Evolutionary conservation across 2,888 invertebrate species (phyloP).

Genomic region (Allacma fusca): DNA sequence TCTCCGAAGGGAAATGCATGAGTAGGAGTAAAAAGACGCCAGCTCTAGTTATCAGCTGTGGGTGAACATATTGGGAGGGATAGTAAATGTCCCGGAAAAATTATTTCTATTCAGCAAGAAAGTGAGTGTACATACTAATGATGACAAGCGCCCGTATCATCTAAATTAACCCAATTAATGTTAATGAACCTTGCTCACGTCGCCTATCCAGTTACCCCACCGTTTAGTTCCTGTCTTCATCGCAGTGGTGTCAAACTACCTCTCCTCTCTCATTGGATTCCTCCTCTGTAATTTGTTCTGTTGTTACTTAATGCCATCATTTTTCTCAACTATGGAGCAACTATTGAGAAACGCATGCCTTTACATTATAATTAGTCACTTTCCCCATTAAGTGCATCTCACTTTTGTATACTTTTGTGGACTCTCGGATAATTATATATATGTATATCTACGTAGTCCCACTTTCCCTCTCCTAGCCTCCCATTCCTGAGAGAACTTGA

Average conservation of each 20-base stretch:
- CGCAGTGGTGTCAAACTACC: not conserved
- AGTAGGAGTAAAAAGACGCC: too few relatives aligned
- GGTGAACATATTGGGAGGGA: too few relatives aligned
- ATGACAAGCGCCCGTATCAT: conserved; percentile 23
- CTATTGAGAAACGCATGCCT: not conserved
- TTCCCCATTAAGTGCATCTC: not conserved
- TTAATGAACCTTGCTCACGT: conserved; percentile 23
- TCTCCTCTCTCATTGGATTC: not conserved
- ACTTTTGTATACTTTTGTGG: not conserved
- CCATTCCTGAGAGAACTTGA: too few relatives aligned
- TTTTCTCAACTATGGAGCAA: not conserved
- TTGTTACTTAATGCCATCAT: not conserved
- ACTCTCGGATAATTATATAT: not conserved
- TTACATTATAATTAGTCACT: not conserved
- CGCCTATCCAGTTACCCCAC: not conserved
- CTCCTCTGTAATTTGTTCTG: not conserved
- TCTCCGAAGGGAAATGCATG: too few relatives aligned
- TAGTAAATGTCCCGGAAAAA: too few relatives aligned
- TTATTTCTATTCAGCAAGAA: too few relatives aligned
- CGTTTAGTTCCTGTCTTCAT: not conserved
- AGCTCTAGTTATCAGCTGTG: too few relatives aligned
- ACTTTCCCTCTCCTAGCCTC: too few relatives aligned
- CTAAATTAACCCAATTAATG: conserved; percentile 27
- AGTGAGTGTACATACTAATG: conserved; percentile 5
- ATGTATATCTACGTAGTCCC: too few relatives aligned